These are phyloP conservation scores for Microcebus jonahi DNA, from an alignment of 2,113 vertebrate genomes.

Conservation along the genomic window DNA sequence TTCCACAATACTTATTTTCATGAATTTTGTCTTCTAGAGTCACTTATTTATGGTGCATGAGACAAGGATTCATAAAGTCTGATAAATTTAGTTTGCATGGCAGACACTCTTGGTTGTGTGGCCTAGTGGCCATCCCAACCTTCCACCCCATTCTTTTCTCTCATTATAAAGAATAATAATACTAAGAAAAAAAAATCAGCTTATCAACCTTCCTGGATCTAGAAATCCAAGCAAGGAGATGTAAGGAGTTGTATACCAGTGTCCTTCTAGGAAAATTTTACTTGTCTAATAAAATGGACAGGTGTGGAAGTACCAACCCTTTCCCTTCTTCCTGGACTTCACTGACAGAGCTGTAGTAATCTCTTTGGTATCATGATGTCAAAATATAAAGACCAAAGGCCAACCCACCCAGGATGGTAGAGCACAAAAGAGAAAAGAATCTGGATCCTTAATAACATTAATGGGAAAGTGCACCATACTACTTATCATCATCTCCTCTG, in stretches of 20 bases:
- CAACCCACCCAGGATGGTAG: not conserved
- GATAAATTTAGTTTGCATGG: slow-evolving; percentile 32
- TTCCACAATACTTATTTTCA: not conserved
- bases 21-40: not conserved
- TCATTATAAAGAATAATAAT: slow-evolving; percentile 18
- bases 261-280: not conserved
- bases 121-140: not conserved
- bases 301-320: not conserved
- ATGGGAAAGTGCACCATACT: not conserved
- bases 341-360: not conserved
- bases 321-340: not conserved
- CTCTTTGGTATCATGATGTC: not conserved
- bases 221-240: not conserved
- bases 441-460: not conserved
- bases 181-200: not conserved
- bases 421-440: slow-evolving; percentile 32
- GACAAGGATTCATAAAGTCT: not conserved
- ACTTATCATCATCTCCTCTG: not conserved
- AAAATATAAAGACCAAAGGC: not conserved
- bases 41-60: not conserved
- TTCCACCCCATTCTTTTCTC: not conserved
- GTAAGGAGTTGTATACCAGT: not conserved
- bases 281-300: slow-evolving; percentile 37
- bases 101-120: not conserved
- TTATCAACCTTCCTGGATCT: not conserved